Base-by-base conservation (phyloP, 1,140 invertebrate genomes). In the Macrobrachium rosenbergii region DNA sequence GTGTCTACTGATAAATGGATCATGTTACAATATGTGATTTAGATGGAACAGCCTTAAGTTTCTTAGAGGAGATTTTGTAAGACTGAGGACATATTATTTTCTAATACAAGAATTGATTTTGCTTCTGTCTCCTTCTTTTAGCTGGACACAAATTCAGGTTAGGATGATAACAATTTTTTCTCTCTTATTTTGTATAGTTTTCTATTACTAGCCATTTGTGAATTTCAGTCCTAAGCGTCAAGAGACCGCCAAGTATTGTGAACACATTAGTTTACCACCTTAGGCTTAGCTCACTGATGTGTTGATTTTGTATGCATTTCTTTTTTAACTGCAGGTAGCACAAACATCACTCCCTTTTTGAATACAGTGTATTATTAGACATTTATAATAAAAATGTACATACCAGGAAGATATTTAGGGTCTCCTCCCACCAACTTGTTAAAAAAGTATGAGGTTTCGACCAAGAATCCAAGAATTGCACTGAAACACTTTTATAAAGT, bases 1-100 rank as follows among this genome's bases (percentile, higher is more conserved):
- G 69, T 62, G 60, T 75, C 82, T 60, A 73, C 28, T 76, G 72
- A 83, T 19, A 75, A 83, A 52, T 58, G 72, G 72, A 76, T 76
- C 82, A 83, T 83, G 82, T 83, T 83, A 76, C 17, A 83, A 60
- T 83, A 83, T 83, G 72, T 83, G 52, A 73, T 76, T 76, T 83
- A 83, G 72, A 43, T 63, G 21, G 52, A n/a, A 60, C 37, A 83
- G 73, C 45, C 21, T 83, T 83, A 16, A 59, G 81, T 75, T 83
- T 83, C 75, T 72, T 72, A 72, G 52, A 52, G 52, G 52, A 5
- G 52, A 52, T 82, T 37, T 69, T 69, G 79, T 82, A 64, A 23
- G 79, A 82, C 37, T 82, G 79, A 82, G 58, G 10, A 28, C 78
- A 62, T 64, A 45, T 82, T 82, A 82, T 52, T 52, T 52, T 52